Percentiles rank a stretch among this genome's conserved stretches.
These are phyloP conservation scores for Pseudonaja textilis DNA, from an alignment of 2,113 vertebrate genomes.

Conservation along the genomic window DNA sequence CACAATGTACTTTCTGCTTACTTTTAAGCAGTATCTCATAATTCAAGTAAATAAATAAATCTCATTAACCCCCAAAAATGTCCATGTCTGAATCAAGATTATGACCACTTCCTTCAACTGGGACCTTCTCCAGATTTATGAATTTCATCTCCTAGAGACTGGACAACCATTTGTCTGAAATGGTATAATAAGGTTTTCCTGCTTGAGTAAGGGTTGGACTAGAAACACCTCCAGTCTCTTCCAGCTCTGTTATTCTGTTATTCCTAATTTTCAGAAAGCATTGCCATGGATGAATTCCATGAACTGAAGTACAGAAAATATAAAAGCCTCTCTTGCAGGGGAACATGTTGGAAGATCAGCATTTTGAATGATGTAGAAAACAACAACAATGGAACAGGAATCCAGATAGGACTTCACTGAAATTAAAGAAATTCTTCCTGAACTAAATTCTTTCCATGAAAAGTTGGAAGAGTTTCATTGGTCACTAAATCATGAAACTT, in stretches of 20 bases:
- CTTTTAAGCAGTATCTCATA: neutral
- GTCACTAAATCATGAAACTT: neutral
- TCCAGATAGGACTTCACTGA: neutral
- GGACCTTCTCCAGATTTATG: neutral
- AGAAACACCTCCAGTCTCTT: neutral
- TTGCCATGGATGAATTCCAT: neutral
- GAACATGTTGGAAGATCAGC: neutral
- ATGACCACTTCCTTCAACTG: neutral
- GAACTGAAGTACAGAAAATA: neutral
- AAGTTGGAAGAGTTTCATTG: neutral
- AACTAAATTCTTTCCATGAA: neutral
- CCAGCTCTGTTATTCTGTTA: neutral
- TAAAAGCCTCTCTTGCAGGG: neutral
- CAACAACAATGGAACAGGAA: neutral
- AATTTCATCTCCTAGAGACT: neutral
- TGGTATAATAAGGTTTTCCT: neutral
- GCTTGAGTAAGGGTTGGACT: neutral
- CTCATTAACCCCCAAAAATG: neutral
- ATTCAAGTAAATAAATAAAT: neutral
- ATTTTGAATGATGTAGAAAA: neutral
- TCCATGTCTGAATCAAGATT: neutral
- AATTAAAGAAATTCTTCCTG: neutral
- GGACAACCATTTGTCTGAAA: neutral
- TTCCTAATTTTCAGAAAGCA: neutral
- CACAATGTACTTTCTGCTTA: neutral